Evolutionary conservation across 2,113 vertebrate species (phyloP).

Genomic region (Anoura caudifer): DNA sequence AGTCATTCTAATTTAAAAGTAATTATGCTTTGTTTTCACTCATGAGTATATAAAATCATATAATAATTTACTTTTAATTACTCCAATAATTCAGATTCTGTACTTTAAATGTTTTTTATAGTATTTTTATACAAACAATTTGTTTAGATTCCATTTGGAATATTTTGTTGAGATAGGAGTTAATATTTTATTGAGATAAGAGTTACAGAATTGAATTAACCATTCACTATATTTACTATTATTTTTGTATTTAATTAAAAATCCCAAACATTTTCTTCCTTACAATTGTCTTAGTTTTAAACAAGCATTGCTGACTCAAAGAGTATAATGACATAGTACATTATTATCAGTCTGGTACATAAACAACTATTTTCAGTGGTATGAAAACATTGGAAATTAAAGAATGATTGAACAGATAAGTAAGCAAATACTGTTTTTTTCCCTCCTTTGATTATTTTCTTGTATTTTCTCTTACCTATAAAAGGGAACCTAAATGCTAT

Average conservation of each 20-base stretch:
- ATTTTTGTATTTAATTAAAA: constrained; percentile 36
- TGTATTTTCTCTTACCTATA: not conserved
- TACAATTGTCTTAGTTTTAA: not conserved
- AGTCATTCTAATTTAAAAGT: not conserved
- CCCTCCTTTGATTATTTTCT: not conserved
- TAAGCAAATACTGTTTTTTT: not conserved
- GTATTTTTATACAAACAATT: not conserved
- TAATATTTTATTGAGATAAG: not conserved
- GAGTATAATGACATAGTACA: not conserved
- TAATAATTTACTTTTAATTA: not conserved
- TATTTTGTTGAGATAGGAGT: not conserved
- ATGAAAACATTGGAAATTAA: not conserved
- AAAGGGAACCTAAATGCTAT: constrained; percentile 11
- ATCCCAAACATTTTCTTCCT: not conserved
- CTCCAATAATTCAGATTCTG: not conserved
- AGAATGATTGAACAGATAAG: not conserved
- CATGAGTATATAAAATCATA: not conserved
- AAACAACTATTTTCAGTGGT: not conserved
- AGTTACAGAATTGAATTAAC: not conserved
- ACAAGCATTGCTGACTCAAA: not conserved
- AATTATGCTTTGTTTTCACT: not conserved
- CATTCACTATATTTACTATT: not conserved
- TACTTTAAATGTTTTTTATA: not conserved
- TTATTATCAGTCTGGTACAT: not conserved
- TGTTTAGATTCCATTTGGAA: not conserved